Conservation (phyloP, 2,888 invertebrate genomes). For the Polyommatus icarus region DNA sequence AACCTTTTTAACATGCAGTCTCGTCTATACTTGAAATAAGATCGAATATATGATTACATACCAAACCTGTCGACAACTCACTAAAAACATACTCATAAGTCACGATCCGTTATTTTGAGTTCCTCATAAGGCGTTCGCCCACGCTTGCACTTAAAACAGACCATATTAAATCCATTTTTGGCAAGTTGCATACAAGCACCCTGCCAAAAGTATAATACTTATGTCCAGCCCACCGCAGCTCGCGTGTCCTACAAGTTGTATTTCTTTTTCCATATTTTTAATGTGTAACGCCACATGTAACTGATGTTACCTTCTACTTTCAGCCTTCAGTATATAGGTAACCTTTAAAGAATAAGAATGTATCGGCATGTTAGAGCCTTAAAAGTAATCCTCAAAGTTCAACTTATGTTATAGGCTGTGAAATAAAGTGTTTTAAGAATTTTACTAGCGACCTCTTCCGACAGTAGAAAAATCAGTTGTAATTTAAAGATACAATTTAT, state of each 20-base stretch:
- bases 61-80: too few species aligned
- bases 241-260: neutral
- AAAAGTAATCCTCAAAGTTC: slow-evolving; percentile 13
- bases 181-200: neutral
- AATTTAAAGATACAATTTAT: slow-evolving; percentile 4
- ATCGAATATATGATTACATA: too few species aligned
- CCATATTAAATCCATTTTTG: neutral
- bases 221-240: neutral
- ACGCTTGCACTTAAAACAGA: neutral
- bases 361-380: slow-evolving; percentile 4
- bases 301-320: neutral
- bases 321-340: neutral
- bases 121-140: neutral
- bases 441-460: slow-evolving; percentile 14
- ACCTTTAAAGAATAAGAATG: neutral
- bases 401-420: slow-evolving; percentile 20
- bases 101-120: neutral
- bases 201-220: neutral
- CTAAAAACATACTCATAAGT: neutral
- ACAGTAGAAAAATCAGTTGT: neutral
- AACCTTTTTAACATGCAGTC: neutral
- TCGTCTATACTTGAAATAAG: too few species aligned
- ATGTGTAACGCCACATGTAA: neutral
- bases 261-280: neutral
- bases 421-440: neutral